phyloP scores from a whole-genome alignment of 2,888 invertebrate genomes.

The Lasioglossum oenotherae region DNA sequence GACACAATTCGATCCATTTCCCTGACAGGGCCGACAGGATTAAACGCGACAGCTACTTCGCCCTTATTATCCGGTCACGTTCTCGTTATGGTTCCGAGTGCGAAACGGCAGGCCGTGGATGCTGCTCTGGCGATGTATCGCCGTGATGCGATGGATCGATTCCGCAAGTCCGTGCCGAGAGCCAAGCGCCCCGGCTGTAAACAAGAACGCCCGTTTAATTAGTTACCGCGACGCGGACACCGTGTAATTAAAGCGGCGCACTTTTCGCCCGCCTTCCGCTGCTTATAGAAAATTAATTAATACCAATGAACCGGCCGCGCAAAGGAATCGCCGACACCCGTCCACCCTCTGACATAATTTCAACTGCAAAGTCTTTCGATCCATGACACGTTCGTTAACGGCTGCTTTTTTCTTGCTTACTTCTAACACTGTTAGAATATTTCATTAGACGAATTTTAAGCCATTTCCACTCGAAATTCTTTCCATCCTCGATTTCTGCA shows the following conservation, averaged over 20 bases:
- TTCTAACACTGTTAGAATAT: too few relatives aligned
- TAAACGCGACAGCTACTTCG: constrained; percentile 52
- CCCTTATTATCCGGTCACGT: constrained; percentile 52
- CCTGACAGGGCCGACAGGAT: constrained; percentile 51
- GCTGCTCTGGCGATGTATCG: constrained; percentile 42
- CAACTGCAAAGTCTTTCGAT: background rate
- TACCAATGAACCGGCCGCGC: background rate
- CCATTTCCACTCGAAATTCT: too few relatives aligned
- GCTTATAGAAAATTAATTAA: constrained; percentile 6
- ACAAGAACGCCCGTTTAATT: constrained; percentile 56
- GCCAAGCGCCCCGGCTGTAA: constrained; percentile 32
- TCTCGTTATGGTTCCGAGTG: constrained; percentile 42
- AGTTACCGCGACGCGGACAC: constrained; percentile 38
- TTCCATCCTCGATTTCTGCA: too few relatives aligned
- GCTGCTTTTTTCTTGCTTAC: too few relatives aligned
- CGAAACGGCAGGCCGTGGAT: constrained; percentile 8
- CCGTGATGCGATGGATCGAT: constrained; percentile 41
- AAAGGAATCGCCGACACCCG: background rate
- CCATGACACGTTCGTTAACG: too few relatives aligned
- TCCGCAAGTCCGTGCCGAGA: constrained; percentile 27
- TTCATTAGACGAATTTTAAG: too few relatives aligned
- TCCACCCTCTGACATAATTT: background rate
- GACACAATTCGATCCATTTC: constrained; percentile 15
- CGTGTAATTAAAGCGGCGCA: constrained; percentile 52
- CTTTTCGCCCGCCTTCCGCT: background rate